Evolutionary conservation across 2,113 vertebrate species (phyloP).

Genomic region (Aviceda subcristata): DNA sequence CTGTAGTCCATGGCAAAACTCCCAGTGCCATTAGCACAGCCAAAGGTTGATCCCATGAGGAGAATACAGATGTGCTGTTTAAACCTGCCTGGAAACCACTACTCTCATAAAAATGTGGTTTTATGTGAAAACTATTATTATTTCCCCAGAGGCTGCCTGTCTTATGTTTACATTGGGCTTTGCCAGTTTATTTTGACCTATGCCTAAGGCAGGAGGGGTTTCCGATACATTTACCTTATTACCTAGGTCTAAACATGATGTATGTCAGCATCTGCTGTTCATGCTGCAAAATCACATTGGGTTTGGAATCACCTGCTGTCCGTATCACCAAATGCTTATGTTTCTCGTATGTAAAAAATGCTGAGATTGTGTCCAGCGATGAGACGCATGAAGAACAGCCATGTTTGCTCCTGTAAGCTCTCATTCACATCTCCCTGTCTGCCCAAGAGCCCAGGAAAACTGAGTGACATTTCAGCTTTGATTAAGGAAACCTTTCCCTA

Average conservation of each 20-base stretch:
- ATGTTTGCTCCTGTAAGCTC: neutral
- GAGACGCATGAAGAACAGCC: neutral
- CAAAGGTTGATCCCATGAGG: neutral
- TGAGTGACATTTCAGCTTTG: neutral
- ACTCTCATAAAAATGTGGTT: neutral
- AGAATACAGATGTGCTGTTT: neutral
- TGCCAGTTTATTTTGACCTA: neutral
- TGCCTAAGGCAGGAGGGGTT: neutral
- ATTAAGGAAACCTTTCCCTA: neutral
- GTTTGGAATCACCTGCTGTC: neutral
- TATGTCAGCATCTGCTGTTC: neutral
- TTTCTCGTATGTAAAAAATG: accelerated
- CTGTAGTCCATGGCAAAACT: constrained; percentile 7
- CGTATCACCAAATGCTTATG: neutral
- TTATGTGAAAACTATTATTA: neutral
- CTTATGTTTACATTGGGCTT: neutral
- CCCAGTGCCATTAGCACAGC: neutral
- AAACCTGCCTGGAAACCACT: neutral
- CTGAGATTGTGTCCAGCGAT: accelerated
- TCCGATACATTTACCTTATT: neutral
- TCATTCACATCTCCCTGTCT: neutral
- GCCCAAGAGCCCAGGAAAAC: neutral
- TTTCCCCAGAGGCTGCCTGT: neutral
- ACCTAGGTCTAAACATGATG: neutral
- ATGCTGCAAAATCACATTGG: neutral